A percentile compares a stretch with the other conserved stretches of the same genome.
Conservation (phyloP, 2,113 vertebrate genomes). For the Indicator maculatus region DNA sequence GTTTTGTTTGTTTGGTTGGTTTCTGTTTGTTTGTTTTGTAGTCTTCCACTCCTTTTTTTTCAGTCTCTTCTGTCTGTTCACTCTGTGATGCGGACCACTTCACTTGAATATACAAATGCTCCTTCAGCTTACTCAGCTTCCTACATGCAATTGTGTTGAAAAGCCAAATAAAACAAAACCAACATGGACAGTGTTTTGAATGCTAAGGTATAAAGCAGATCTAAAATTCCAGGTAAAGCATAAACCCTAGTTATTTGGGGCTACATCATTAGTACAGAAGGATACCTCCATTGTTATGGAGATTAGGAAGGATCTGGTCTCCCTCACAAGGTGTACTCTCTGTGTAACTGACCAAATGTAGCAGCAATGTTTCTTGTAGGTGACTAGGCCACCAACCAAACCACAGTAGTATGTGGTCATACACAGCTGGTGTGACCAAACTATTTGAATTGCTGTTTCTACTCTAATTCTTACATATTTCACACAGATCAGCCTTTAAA, state of each 20-base stretch:
- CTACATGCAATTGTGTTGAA: neutral
- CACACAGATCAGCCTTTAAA: neutral
- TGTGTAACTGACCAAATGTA: neutral
- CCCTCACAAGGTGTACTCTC: neutral
- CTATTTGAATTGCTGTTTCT: neutral
- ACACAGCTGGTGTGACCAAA: neutral
- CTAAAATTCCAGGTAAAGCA: neutral
- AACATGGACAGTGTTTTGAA: rapidly evolving
- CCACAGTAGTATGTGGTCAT: neutral
- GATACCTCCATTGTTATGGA: neutral
- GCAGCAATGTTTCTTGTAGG: neutral
- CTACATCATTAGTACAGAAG: too few relatives aligned
- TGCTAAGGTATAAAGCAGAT: neutral
- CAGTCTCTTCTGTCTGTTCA: neutral
- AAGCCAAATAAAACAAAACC: neutral
- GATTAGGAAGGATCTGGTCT: neutral
- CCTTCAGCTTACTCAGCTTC: neutral
- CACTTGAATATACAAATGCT: rapidly evolving
- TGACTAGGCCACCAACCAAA: neutral
- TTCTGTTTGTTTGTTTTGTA: neutral
- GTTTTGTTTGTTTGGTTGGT: too few relatives aligned
- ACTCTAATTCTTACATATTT: neutral
- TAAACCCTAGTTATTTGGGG: neutral
- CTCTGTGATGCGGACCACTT: neutral
- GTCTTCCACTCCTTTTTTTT: neutral